Evolutionary conservation across 2,888 invertebrate species (phyloP), one percentile per base, ranked within the genome.

Genomic region (Halocaridina rubra): DNA sequence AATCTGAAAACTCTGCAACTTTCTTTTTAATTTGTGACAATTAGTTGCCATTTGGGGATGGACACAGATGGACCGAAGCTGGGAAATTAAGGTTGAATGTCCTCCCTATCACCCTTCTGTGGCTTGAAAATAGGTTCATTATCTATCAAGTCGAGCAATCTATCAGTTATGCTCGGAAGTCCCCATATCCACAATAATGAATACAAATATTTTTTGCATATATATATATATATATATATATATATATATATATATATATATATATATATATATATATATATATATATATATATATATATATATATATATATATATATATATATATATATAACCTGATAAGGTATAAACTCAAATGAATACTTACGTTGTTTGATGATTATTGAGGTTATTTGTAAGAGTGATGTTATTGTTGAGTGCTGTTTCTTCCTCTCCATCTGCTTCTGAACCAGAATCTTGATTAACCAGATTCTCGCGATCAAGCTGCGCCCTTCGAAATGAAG

Each of bases 371-470:
- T 88, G 88, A 27, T 82, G 85, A 46, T 89, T 89, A 79, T 89
- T 89, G 22, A 91, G 91, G 87, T 91, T 91, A 80, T 89, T 89
- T 71, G 88, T 89, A 61, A 88, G 84, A 13, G 81, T 81, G 33
- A 84, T 79, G 78, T 86, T 86, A 30, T 87, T 85, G 29, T 88
- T 78, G 53, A 88, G 88, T 67, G 90, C 90, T 46, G 91, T 90
- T 81, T 91, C 91, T 3, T 91, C 91, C 74, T 92, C 92, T 30
- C 92, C 92, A 71, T 91, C 91, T 72, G 91, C 90, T 22, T 90
- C 85, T 94, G 93, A 22, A 94, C 94, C 89, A 95, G 92, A 89
- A 95, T 94, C 94, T 95, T 71, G 84, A 0, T 64, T 39, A 27
- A 79, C 80, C 16, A 84, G 57, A 24, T 64, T 84, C 33, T 84